Percentiles rank a stretch among this genome's conserved stretches.
These are phyloP conservation scores for Esperia sulphurella DNA, from an alignment of 2,888 invertebrate species.

Conservation along the genomic window DNA sequence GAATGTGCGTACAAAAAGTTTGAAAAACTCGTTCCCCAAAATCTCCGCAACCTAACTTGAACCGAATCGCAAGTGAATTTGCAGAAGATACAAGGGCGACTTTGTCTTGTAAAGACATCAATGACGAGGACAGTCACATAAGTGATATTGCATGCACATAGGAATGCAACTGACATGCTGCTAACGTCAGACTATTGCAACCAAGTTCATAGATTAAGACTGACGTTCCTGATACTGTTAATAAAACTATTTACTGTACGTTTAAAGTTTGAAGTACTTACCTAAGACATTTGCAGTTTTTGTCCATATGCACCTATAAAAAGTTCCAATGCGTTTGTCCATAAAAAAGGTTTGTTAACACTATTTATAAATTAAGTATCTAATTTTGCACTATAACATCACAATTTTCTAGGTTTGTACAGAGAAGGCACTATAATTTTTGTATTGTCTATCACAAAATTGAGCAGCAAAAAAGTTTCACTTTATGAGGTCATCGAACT, in stretches of 20 bases:
- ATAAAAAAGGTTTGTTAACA: conserved; percentile 49
- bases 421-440: conserved; percentile 55
- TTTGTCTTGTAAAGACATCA: conserved; percentile 37
- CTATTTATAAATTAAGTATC: conserved; percentile 45
- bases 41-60: conserved; percentile 35
- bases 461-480: conserved; percentile 68
- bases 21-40: conserved; percentile 34
- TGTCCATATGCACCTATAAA: conserved; percentile 55
- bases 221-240: conserved; percentile 38
- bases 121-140: conserved; percentile 38
- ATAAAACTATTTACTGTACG: background rate
- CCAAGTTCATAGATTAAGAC: conserved; percentile 78
- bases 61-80: background rate
- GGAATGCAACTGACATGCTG: conserved; percentile 56
- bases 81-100: conserved; percentile 15
- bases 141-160: conserved; percentile 54
- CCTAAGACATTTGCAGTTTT: conserved; percentile 48
- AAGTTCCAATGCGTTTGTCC: conserved; percentile 27
- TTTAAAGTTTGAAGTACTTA: conserved; percentile 35
- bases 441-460: conserved; percentile 62
- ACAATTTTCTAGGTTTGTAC: conserved; percentile 63
- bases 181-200: conserved; percentile 58
- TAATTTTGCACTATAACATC: conserved; percentile 73
- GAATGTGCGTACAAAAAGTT: conserved; percentile 47
- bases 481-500: conserved; percentile 58